Evolutionary conservation across 1,140 invertebrate species (phyloP).

Genomic region (Saccostrea echinata): DNA sequence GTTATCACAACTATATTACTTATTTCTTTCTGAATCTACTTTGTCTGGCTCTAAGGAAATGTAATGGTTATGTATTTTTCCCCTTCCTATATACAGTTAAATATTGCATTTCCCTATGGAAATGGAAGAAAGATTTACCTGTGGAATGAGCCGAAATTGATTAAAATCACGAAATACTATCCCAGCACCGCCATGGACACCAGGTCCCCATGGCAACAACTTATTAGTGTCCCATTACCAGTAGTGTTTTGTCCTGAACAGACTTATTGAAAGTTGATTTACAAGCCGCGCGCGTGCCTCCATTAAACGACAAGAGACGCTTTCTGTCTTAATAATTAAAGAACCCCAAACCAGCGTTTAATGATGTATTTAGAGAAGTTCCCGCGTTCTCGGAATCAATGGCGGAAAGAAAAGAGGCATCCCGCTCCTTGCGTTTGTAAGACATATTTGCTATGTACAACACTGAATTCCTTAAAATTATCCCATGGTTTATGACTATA

Average conservation of each 20-base stretch:
- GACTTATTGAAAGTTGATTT: slow-evolving; percentile 51
- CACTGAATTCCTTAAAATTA: neutral
- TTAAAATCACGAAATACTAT: slow-evolving; percentile 39
- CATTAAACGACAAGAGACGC: slow-evolving; percentile 24
- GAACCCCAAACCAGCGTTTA: slow-evolving; percentile 34
- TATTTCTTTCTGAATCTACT: neutral
- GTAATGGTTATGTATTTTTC: neutral
- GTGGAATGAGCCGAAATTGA: slow-evolving; percentile 20
- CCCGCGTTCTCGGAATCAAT: slow-evolving; percentile 32
- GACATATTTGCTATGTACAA: neutral
- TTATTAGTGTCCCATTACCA: slow-evolving; percentile 52
- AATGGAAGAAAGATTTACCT: slow-evolving; percentile 12
- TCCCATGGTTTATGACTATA: neutral
- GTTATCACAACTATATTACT: too few species aligned
- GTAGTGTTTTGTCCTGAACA: slow-evolving; percentile 33
- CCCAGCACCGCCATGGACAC: slow-evolving; percentile 21
- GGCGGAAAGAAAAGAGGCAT: slow-evolving; percentile 24
- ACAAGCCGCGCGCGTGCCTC: slow-evolving; percentile 39
- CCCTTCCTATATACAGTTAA: neutral
- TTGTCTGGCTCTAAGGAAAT: neutral
- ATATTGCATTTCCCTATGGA: neutral
- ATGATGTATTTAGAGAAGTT: slow-evolving; percentile 30
- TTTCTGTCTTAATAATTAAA: slow-evolving; percentile 36
- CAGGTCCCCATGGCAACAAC: slow-evolving; percentile 48
- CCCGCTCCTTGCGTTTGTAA: slow-evolving; percentile 2